phyloP scores from a whole-genome alignment of 2,113 vertebrate species.

The Myrmecophaga tridactyla region DNA sequence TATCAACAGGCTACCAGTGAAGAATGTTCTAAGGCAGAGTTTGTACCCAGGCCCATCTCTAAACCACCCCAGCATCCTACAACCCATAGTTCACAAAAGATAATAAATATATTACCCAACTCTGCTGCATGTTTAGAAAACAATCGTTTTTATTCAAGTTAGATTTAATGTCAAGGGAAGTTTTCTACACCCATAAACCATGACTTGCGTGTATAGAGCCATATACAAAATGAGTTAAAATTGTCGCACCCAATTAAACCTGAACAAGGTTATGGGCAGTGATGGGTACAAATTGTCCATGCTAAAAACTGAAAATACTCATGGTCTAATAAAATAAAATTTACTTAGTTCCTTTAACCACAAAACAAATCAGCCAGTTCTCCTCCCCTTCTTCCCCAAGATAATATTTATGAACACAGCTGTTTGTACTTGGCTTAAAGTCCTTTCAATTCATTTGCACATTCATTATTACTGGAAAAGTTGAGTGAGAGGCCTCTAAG shows the following conservation, averaged over 20 bases:
- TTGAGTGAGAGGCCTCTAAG: not conserved
- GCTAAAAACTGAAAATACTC: slow-evolving; percentile 49
- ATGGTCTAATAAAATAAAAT: slow-evolving; percentile 60
- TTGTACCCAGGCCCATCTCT: not conserved
- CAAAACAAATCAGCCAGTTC: slow-evolving; percentile 51
- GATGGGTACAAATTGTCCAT: slow-evolving; percentile 19
- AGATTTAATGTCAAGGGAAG: not conserved
- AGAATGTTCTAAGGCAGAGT: not conserved
- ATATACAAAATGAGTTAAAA: not conserved
- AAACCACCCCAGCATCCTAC: not conserved
- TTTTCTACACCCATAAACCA: slow-evolving; percentile 43
- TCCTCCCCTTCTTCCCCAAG: not conserved
- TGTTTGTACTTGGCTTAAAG: slow-evolving; percentile 48
- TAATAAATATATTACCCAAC: slow-evolving; percentile 47
- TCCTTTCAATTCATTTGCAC: not conserved
- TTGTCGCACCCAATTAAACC: slow-evolving; percentile 24
- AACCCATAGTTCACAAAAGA: slow-evolving; percentile 47
- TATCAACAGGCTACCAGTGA: not conserved
- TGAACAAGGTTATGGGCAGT: slow-evolving; percentile 32
- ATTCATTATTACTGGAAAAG: not conserved
- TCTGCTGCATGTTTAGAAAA: slow-evolving; percentile 40
- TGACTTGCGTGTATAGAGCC: not conserved
- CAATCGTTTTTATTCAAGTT: not conserved
- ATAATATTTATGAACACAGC: slow-evolving; percentile 52
- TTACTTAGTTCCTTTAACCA: slow-evolving; percentile 41